Conservation (phyloP, 2,113 vertebrate genomes). For the Ophiodon elongatus region DNA sequence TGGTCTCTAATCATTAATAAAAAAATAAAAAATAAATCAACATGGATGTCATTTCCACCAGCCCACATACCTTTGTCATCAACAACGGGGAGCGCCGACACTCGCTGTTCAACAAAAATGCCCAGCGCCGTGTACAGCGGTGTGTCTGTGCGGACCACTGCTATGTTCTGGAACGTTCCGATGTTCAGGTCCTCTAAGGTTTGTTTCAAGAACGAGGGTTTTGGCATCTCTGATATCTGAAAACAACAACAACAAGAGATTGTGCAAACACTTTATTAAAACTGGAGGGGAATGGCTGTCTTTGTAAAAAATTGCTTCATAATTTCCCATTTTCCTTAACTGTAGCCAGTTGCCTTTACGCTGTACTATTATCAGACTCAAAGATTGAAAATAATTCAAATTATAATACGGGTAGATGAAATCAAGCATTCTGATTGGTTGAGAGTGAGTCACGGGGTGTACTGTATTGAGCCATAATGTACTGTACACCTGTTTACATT, state of each 20-base stretch:
- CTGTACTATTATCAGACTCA: background rate
- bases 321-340: background rate
- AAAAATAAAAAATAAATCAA: too few species aligned
- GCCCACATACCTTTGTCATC: constrained; percentile 90
- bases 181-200: constrained; percentile 92
- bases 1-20: background rate
- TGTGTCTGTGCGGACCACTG: constrained; percentile 91
- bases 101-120: constrained; percentile 96
- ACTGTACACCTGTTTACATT: too few species aligned
- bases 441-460: too few species aligned
- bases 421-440: too few species aligned
- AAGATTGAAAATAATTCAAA: background rate
- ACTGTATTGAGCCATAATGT: too few species aligned
- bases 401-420: too few species aligned
- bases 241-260: constrained; percentile 40
- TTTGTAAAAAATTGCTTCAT: background rate
- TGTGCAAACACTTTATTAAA: background rate
- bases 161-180: constrained; percentile 94
- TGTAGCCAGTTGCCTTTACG: background rate
- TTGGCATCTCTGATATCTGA: constrained; percentile 97
- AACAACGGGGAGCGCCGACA: constrained; percentile 94
- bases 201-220: constrained; percentile 90
- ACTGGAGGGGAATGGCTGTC: background rate
- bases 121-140: constrained; percentile 95
- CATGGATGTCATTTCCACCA: background rate